A percentile compares a stretch with the other conserved stretches of the same genome.
Conservation (phyloP, 2,113 vertebrate species). For the Aldabrachelys gigantea region DNA sequence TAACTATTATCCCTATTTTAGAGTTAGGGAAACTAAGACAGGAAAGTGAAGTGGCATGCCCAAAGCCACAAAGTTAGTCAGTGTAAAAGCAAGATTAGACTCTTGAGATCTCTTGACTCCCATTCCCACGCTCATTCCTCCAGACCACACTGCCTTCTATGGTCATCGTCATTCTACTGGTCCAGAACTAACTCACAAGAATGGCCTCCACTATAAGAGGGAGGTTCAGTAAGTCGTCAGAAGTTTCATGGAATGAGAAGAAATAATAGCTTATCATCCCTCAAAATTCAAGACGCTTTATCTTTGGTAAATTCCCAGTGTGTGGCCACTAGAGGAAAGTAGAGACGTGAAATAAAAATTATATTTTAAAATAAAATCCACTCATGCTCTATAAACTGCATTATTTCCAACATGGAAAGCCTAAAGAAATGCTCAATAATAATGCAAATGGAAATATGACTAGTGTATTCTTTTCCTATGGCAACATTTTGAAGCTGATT, state of each 20-base stretch:
- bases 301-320: constrained; percentile 25
- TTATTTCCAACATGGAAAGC: constrained; percentile 33
- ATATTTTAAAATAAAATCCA: constrained; percentile 47
- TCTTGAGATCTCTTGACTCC: neutral
- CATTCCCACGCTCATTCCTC: neutral
- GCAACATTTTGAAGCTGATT: constrained; percentile 54
- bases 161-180: neutral
- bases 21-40: constrained; percentile 17
- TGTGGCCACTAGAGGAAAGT: constrained; percentile 42
- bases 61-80: neutral
- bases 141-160: neutral
- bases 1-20: constrained; percentile 12
- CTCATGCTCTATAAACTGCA: constrained; percentile 6
- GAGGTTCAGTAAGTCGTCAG: neutral
- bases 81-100: neutral
- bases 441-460: constrained; percentile 22
- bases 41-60: neutral
- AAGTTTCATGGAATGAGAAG: neutral
- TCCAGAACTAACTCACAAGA: neutral
- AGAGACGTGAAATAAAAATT: constrained; percentile 36
- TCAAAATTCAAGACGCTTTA: constrained; percentile 10
- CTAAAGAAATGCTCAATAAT: constrained; percentile 39
- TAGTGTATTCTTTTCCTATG: constrained; percentile 41
- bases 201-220: neutral
- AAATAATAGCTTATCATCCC: neutral